Percentiles rank a stretch among this genome's conserved stretches.
These are phyloP conservation scores for Nanorana parkeri DNA, from an alignment of 2,113 vertebrate genomes.

Conservation along the genomic window DNA sequence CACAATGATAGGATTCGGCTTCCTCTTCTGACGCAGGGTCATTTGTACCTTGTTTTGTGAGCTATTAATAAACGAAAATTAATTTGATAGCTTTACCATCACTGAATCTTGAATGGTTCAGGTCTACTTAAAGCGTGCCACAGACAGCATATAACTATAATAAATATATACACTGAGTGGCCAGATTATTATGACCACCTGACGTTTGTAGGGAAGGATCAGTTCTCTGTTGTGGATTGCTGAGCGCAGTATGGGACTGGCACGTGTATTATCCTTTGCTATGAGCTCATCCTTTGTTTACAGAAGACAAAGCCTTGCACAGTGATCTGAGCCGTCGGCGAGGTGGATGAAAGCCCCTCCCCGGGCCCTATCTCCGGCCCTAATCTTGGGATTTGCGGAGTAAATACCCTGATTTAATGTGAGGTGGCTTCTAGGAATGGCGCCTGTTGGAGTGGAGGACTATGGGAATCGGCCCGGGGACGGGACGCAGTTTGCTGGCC, in stretches of 20 bases:
- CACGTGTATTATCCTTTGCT: not conserved
- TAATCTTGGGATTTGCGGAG: not conserved
- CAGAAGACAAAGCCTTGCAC: not conserved
- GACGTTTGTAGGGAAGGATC: not conserved
- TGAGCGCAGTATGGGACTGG: not conserved
- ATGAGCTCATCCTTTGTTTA: conserved; percentile 8
- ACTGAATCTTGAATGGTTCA: too few relatives aligned
- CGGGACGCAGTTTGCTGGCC: not conserved
- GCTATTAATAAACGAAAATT: not conserved
- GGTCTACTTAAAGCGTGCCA: too few relatives aligned
- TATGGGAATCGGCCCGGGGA: not conserved
- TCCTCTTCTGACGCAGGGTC: not conserved
- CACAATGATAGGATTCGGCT: not conserved
- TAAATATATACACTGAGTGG: too few relatives aligned
- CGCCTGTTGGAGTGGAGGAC: conserved; percentile 18
- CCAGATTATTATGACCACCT: too few relatives aligned
- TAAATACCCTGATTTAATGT: conserved; percentile 8
- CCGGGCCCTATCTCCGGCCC: not conserved
- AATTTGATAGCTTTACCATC: not conserved
- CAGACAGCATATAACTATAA: too few relatives aligned
- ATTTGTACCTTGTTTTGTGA: not conserved
- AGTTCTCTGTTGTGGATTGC: not conserved
- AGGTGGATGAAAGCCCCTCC: not conserved
- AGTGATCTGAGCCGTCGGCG: not conserved
- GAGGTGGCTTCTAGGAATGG: conserved; percentile 2